Evolutionary conservation across 2,113 vertebrate species (phyloP), one percentile per base, ranked within the genome.

Genomic region (Serilophus lunatus): DNA sequence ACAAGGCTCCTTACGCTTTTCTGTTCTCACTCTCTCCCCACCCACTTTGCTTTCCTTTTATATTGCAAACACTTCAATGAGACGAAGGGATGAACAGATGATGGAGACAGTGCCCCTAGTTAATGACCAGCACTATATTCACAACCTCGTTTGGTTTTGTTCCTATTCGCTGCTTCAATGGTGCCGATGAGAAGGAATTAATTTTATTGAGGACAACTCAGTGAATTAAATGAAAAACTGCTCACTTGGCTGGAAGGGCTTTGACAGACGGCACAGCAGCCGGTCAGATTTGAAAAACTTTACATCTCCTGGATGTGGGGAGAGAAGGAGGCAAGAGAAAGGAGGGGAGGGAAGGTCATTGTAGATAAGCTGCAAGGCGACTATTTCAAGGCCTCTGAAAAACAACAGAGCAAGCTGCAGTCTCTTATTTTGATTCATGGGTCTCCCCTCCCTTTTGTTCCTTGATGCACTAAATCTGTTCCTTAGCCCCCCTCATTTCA

Each of bases 111-210:
- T 96, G 96, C 96, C 94, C 95, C 36, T 86, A 91, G 95, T 97
- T 98, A 98, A 99, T 98, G 97, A 97, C 97, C 96, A 96, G 91
- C 95, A 97, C 96, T 99, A 96, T 97, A 98, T 98, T 99, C 98
- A 99, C 98, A 98, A 97, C 94, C 96, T 98, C 91, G 29, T 98
- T 97, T 92, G 90, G 87, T 97, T 98, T 98, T 97, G 96, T 98
- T 97, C 96, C 96, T 93, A 54, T 94, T 96, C 61, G 51, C 88
- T 15, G 65, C 94, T 92, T 98, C 97, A 96, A 63, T 97, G 97
- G 94, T 91, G 93, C 84, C 51, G 60, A 97, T 93, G 97, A 98
- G 97, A 94, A 96, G 97, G 97, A 98, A 98, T 98, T 98, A 95
- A 97, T 97, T 97, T 97, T 97, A 97, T 94, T 95, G 96, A 95